Evolutionary conservation across 2,797 vertebrate species (phyloP).

Genomic region (Eospalax fontanierii): DNA sequence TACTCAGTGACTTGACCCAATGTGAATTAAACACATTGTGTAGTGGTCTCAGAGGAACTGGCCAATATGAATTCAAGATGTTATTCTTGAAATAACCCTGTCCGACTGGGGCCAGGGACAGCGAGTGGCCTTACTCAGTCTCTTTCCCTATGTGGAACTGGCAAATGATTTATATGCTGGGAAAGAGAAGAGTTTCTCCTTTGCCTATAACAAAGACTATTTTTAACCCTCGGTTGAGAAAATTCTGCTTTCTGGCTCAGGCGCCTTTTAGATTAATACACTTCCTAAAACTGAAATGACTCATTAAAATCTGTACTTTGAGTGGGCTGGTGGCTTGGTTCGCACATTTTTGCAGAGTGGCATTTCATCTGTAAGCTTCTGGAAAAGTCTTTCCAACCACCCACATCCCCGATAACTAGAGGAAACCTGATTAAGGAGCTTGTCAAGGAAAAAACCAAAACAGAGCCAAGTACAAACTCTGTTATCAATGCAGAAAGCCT

Average conservation of each 20-base stretch:
- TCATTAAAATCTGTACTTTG: conserved; percentile 52
- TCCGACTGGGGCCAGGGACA: not conserved
- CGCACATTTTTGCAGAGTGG: conserved; percentile 21
- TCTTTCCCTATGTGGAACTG: not conserved
- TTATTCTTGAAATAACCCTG: conserved; percentile 35
- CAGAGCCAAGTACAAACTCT: not conserved
- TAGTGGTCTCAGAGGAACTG: not conserved
- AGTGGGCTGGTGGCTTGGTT: conserved; percentile 56
- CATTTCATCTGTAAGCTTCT: conserved; percentile 35
- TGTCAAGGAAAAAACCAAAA: conserved; percentile 48
- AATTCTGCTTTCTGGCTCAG: conserved; percentile 71
- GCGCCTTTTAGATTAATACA: conserved; percentile 58
- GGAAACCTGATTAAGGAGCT: conserved; percentile 34
- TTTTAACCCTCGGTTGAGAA: conserved; percentile 72
- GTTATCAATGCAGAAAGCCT: conserved; percentile 34
- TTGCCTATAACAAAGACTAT: conserved; percentile 69
- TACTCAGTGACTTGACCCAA: not conserved
- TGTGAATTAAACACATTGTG: conserved; percentile 17
- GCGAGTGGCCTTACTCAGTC: not conserved
- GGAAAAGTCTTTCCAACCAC: conserved; percentile 45
- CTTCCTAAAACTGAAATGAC: conserved; percentile 74
- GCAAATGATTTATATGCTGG: conserved; percentile 6
- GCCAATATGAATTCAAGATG: not conserved
- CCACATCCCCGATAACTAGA: conserved; percentile 1
- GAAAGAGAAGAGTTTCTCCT: conserved; percentile 41